Evolutionary conservation across 2,113 vertebrate genomes (phyloP).

Genomic region (Philantomba maxwellii): DNA sequence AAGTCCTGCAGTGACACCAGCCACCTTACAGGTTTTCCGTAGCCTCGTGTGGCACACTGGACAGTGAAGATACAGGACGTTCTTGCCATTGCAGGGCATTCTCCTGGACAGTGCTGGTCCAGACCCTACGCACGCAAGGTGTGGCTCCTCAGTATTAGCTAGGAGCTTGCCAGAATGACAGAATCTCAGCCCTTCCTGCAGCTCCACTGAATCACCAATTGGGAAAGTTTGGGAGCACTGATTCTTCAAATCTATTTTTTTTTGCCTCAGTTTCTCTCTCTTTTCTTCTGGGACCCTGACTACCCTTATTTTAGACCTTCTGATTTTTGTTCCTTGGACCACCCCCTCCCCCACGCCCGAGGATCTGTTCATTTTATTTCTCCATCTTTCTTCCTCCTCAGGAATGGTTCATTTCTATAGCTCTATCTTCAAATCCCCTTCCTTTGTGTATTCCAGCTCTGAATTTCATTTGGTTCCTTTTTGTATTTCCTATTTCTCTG

Average conservation of each 20-base stretch:
- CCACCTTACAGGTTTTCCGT: neutral
- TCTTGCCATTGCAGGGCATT: too few relatives aligned
- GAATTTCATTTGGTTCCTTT: neutral
- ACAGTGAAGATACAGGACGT: neutral
- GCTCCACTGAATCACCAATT: neutral
- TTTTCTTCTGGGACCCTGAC: neutral
- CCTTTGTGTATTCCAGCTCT: neutral
- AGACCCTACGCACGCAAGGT: neutral
- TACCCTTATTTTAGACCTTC: neutral
- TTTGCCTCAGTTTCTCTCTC: neutral
- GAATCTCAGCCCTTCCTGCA: neutral
- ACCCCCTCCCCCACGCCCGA: fast-evolving
- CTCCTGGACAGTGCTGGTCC: neutral
- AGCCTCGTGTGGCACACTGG: neutral
- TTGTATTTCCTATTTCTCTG: neutral
- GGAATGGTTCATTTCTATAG: neutral
- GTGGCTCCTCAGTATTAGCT: neutral
- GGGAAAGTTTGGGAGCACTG: neutral
- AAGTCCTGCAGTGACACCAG: neutral
- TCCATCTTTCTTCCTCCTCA: neutral
- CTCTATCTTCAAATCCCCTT: neutral
- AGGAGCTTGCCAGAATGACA: neutral
- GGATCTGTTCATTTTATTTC: neutral
- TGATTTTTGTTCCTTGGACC: neutral
- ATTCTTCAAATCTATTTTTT: neutral